Percentiles rank a stretch among this genome's conserved stretches.
Conservation (phyloP, 2,888 invertebrate genomes). For the Tipula unca region DNA sequence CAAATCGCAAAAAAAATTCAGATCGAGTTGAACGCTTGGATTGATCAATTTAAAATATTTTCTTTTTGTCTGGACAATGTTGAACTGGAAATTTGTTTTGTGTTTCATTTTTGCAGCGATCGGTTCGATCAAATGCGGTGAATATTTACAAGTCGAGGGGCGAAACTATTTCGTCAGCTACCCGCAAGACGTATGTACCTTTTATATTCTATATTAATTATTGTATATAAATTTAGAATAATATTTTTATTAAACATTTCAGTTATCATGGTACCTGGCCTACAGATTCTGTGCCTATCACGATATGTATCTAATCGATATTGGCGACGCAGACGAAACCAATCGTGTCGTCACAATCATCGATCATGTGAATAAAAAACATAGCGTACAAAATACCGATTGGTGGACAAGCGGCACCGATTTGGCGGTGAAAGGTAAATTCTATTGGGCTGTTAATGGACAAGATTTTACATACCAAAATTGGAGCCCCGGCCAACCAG, state of each 20-base stretch:
- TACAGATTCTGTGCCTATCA: background rate
- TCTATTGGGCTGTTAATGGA: background rate
- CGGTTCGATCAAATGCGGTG: background rate
- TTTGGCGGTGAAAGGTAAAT: background rate
- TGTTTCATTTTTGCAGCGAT: background rate
- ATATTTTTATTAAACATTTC: background rate
- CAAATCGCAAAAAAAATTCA: background rate
- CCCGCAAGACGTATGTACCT: background rate
- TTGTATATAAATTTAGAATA: background rate
- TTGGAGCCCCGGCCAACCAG: background rate
- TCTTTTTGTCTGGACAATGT: background rate
- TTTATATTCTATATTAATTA: no score
- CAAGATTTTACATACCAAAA: background rate
- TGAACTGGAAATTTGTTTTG: background rate
- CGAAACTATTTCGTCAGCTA: background rate
- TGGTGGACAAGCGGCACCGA: background rate
- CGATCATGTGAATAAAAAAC: background rate
- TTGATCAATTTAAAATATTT: background rate
- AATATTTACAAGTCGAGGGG: background rate
- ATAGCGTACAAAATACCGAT: background rate
- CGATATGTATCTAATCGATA: background rate
- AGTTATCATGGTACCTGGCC: background rate
- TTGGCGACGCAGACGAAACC: background rate
- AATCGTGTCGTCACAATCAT: background rate
- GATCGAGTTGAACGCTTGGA: background rate